Evolutionary conservation across 2,888 invertebrate species (phyloP).

Genomic region (Meloe dianella): DNA sequence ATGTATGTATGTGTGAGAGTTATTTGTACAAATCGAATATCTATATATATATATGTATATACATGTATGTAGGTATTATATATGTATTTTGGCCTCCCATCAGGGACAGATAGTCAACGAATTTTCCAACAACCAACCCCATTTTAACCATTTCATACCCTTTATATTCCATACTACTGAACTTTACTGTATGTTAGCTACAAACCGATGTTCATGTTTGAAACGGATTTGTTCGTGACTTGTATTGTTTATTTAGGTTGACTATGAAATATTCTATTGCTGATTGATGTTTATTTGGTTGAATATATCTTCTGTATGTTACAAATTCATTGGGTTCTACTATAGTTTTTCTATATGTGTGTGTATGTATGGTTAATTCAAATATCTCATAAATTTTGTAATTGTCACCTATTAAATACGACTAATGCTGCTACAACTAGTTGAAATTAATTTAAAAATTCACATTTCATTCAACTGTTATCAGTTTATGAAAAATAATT

Average conservation of each 20-base stretch:
- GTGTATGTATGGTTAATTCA: background rate
- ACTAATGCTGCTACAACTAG: too few relatives aligned
- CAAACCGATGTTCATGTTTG: conserved; percentile 44
- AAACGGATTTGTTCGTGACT: conserved; percentile 51
- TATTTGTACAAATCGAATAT: conserved; percentile 8
- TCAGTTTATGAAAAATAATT: too few relatives aligned
- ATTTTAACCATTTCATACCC: background rate
- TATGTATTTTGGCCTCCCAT: background rate
- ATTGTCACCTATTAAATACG: too few relatives aligned
- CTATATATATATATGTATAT: background rate
- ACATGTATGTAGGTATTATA: background rate
- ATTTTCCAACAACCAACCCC: background rate
- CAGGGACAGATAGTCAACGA: conserved; percentile 5
- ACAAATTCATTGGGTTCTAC: too few relatives aligned
- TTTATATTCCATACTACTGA: conserved; percentile 6
- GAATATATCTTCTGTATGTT: background rate
- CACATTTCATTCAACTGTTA: too few relatives aligned
- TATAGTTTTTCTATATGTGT: background rate
- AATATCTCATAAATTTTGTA: too few relatives aligned
- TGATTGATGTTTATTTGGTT: conserved; percentile 22
- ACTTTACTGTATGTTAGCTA: too few relatives aligned
- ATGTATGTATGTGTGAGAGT: conserved; percentile 24
- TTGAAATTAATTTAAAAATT: too few relatives aligned
- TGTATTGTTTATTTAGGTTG: conserved; percentile 46
- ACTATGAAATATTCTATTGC: conserved; percentile 20